These are phyloP conservation scores for Polyergus mexicanus DNA, from an alignment of 1,140 invertebrate genomes.

Conservation along the genomic window DNA sequence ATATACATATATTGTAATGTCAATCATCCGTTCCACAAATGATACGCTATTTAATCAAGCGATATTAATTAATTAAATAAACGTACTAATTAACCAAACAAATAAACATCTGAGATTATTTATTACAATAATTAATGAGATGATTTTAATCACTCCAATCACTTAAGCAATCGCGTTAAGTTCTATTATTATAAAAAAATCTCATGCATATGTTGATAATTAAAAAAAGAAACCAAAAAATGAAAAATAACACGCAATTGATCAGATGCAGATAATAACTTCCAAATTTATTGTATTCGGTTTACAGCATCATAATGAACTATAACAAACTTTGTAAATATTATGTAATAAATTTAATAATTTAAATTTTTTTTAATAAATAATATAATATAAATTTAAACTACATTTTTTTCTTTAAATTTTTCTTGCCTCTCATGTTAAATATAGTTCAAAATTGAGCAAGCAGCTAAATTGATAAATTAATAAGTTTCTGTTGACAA, in stretches of 20 bases:
- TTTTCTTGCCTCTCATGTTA: neutral
- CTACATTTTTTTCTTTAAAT: neutral
- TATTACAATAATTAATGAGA: neutral
- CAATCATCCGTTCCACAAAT: neutral
- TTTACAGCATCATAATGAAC: neutral
- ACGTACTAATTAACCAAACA: neutral
- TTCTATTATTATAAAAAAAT: slow-evolving; percentile 1
- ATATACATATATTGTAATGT: neutral
- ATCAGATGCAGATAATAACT: neutral
- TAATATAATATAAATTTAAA: neutral
- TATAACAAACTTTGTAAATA: neutral
- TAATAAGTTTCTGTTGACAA: neutral
- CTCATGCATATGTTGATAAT: neutral
- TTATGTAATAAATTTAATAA: neutral
- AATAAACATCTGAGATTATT: neutral
- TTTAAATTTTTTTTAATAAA: too few relatives aligned
- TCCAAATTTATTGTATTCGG: neutral
- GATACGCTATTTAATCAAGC: neutral
- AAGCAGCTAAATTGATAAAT: neutral
- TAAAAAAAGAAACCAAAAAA: neutral
- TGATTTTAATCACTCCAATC: neutral
- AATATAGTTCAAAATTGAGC: neutral
- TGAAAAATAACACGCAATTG: neutral
- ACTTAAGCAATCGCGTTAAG: neutral
- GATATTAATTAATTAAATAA: neutral